Percentiles rank a stretch among this genome's conserved stretches.
These are phyloP conservation scores for Petrolisthes manimaculis DNA, from an alignment of 2,888 invertebrate genomes.

Conservation along the genomic window DNA sequence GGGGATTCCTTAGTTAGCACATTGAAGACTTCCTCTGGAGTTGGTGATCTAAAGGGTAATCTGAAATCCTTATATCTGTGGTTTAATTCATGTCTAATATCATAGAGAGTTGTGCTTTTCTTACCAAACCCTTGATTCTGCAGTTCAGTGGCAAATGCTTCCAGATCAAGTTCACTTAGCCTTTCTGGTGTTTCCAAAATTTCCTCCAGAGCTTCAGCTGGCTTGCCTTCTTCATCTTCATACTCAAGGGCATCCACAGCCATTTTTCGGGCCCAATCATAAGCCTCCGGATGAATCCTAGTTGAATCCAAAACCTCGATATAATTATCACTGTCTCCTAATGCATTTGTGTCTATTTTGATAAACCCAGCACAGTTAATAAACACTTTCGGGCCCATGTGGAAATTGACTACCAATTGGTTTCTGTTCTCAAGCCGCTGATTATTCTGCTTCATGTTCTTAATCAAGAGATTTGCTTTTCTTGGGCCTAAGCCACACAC, in stretches of 20 bases:
- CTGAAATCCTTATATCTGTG: conserved; percentile 92
- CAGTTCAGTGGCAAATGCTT: conserved; percentile 97
- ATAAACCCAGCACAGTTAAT: conserved; percentile 99
- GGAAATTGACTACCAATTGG: conserved; percentile 93
- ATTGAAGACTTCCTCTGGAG: conserved; percentile 90
- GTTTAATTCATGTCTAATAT: conserved; percentile 95
- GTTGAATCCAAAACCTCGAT: conserved; percentile 97
- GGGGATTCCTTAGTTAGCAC: conserved; percentile 96
- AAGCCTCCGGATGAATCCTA: conserved; percentile 98
- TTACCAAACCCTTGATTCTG: conserved; percentile 82
- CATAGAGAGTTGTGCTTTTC: conserved; percentile 89
- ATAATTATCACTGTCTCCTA: conserved; percentile 79
- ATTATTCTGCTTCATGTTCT: conserved; percentile 88
- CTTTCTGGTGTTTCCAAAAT: conserved; percentile 82
- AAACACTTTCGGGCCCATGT: conserved; percentile 98
- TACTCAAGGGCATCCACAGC: conserved; percentile 99
- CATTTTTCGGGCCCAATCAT: conserved; percentile 99
- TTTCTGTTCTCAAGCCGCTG: conserved; percentile 93
- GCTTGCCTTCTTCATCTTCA: conserved; percentile 84
- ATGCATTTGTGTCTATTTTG: conserved; percentile 95
- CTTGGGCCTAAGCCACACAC: conserved; percentile 96
- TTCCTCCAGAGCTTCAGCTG: conserved; percentile 96
- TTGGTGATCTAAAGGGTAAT: conserved; percentile 81
- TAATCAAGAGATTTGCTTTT: conserved; percentile 88
- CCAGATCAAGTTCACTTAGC: conserved; percentile 88